These are phyloP conservation scores for Alviniconcha marisindica DNA, from an alignment of 1,140 invertebrate species.

Conservation along the genomic window DNA sequence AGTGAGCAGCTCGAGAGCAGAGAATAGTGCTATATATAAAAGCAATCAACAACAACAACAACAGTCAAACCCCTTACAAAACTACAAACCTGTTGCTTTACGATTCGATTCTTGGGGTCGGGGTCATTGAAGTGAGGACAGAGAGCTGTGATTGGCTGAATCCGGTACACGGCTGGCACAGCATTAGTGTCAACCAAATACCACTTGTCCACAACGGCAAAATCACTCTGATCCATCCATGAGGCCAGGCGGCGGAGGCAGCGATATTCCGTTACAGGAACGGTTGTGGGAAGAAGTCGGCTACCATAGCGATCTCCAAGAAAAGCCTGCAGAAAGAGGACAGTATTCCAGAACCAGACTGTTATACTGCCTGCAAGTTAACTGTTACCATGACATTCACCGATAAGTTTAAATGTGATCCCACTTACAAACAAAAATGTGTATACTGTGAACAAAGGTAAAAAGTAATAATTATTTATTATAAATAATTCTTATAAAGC, in stretches of 20 bases:
- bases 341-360: too few species aligned
- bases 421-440: too few species aligned
- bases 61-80: too few species aligned
- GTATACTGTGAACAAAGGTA: too few species aligned
- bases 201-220: conserved; percentile 92
- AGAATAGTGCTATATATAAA: too few species aligned
- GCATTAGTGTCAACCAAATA: conserved; percentile 97
- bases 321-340: conserved; percentile 54
- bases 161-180: conserved; percentile 89
- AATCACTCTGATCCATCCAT: conserved; percentile 78
- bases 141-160: conserved; percentile 80
- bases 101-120: conserved; percentile 44
- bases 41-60: too few species aligned
- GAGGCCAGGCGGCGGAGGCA: conserved; percentile 51
- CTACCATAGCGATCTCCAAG: conserved; percentile 67
- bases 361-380: too few species aligned
- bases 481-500: too few species aligned
- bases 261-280: conserved; percentile 60
- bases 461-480: too few species aligned
- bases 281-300: conserved; percentile 54
- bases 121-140: conserved; percentile 51
- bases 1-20: too few species aligned
- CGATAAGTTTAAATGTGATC: too few species aligned
- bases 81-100: conserved; percentile 14
- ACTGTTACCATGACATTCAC: too few species aligned